Evolutionary conservation across 2,888 invertebrate genomes (phyloP).

Genomic region (Lamellibrachia columna): DNA sequence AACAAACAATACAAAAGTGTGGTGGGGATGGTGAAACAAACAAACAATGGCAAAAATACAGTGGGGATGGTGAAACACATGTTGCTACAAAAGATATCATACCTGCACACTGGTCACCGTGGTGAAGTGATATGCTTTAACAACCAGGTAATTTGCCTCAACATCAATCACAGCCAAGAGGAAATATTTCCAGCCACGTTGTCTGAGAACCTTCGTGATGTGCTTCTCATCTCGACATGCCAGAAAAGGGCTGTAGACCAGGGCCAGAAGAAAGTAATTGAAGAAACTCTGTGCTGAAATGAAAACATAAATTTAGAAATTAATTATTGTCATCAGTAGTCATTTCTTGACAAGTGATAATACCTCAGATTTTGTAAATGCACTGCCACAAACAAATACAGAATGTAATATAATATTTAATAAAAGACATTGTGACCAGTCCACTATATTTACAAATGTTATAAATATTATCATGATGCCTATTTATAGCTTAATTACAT

Average conservation of each 20-base stretch:
- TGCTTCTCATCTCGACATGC: conserved; percentile 74
- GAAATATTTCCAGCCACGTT: conserved; percentile 81
- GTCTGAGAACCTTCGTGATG: conserved; percentile 74
- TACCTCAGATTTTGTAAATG: too few relatives aligned
- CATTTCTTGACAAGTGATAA: too few relatives aligned
- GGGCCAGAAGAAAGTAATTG: conserved; percentile 80
- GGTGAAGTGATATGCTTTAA: conserved; percentile 81
- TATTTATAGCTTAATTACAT: neutral
- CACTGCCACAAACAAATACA: too few relatives aligned
- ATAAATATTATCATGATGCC: conserved; percentile 17
- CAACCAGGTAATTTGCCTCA: conserved; percentile 85
- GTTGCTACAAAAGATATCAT: conserved; percentile 34
- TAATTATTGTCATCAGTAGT: neutral
- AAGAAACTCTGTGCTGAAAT: conserved; percentile 78
- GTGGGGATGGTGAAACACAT: neutral
- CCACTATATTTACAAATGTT: neutral
- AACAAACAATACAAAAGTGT: neutral
- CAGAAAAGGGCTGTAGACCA: conserved; percentile 80
- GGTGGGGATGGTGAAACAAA: neutral
- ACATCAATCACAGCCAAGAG: conserved; percentile 83
- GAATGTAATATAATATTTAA: conserved; percentile 21
- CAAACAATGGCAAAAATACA: neutral
- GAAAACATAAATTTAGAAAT: conserved; percentile 23
- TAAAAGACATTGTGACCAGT: neutral
- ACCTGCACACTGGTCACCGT: conserved; percentile 80